Evolutionary conservation across 2,797 vertebrate species (phyloP).

Genomic region (Tamandua tetradactyla): DNA sequence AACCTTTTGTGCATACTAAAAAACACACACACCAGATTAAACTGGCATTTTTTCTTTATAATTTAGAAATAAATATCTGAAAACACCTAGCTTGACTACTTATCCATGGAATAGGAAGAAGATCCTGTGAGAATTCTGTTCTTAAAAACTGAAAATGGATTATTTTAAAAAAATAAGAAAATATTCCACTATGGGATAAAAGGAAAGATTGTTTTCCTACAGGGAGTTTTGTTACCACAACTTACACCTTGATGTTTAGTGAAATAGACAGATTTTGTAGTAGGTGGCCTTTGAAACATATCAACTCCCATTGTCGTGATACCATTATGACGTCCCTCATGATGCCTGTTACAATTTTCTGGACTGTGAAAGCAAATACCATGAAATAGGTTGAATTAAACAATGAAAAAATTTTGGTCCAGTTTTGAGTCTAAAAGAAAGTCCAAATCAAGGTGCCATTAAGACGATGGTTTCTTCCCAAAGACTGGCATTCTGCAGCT

Average conservation of each 20-base stretch:
- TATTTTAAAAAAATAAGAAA: slow-evolving; percentile 42
- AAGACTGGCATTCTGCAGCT: no score
- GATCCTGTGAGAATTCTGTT: slow-evolving; percentile 8
- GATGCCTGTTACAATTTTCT: not conserved
- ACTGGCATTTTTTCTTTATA: not conserved
- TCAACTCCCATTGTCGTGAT: slow-evolving; percentile 39
- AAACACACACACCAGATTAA: not conserved
- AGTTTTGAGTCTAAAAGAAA: no score
- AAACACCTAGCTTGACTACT: not conserved
- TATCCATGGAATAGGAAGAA: not conserved
- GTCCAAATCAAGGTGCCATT: no score
- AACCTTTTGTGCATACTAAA: not conserved
- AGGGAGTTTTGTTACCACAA: slow-evolving; percentile 40
- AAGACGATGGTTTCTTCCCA: no score
- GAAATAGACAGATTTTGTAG: slow-evolving; percentile 36
- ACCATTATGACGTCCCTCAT: slow-evolving; percentile 5
- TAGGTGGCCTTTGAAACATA: slow-evolving; percentile 65
- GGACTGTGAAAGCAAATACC: no score
- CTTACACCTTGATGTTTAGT: slow-evolving; percentile 29
- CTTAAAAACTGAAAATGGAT: slow-evolving; percentile 14
- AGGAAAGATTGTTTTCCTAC: not conserved
- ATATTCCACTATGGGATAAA: not conserved
- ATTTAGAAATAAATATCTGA: not conserved
- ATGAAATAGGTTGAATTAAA: no score
- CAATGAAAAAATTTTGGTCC: no score